phyloP scores from a whole-genome alignment of 1,140 invertebrate species.

The Sesamia nonagrioides region DNA sequence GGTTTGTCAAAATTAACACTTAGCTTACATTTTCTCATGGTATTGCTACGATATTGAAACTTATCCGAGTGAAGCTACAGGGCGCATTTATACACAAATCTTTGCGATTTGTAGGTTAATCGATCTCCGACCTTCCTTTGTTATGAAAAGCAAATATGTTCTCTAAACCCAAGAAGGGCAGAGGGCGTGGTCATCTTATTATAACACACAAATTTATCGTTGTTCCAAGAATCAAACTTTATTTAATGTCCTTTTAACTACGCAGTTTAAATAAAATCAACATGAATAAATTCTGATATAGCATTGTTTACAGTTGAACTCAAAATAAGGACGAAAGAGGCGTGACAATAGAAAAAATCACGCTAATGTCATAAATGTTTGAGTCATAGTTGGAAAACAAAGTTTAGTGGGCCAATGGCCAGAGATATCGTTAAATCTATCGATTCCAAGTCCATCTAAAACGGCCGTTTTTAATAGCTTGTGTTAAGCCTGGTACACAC shows the following conservation, averaged over 20 bases:
- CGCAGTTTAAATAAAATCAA: constrained; percentile 4
- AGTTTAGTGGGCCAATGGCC: constrained; percentile 4
- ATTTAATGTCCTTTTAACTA: background rate
- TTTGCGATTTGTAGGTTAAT: background rate
- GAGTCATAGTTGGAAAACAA: background rate
- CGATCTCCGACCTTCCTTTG: background rate
- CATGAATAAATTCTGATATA: constrained; percentile 1
- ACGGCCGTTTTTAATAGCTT: background rate
- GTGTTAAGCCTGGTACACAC: no score
- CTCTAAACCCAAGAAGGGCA: background rate
- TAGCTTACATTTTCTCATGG: no score
- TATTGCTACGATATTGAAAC: no score
- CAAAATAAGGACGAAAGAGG: background rate
- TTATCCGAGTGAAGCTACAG: no score
- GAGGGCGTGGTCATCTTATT: background rate
- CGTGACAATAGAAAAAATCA: constrained; percentile 3
- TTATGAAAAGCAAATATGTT: background rate
- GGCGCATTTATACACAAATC: background rate
- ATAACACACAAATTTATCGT: constrained; percentile 13
- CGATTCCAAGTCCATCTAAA: background rate
- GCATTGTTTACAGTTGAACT: constrained; percentile 16
- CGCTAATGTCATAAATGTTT: background rate
- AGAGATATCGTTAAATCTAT: background rate
- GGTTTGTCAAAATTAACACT: no score
- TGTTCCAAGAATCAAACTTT: background rate